Base-by-base conservation (phyloP, 1,140 invertebrate genomes). In the Neocloeon triangulifer region DNA sequence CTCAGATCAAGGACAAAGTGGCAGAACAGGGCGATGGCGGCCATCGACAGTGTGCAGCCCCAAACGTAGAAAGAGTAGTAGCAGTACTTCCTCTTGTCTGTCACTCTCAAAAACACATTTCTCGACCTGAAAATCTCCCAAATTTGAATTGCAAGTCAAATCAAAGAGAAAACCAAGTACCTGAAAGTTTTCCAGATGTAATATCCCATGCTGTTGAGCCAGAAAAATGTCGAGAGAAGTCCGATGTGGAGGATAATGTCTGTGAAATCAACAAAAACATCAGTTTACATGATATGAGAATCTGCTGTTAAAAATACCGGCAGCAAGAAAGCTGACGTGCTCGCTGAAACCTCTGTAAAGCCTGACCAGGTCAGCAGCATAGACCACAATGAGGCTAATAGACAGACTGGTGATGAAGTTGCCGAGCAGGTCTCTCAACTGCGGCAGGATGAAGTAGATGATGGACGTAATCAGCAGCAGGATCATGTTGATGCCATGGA, bases 151-250 rank as follows among this genome's bases (percentile, higher is more conserved):
- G 7, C 12, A 27, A 27, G n/a, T 2, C n/a, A 6, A 6, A 25
- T 34, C 22, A 7, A 26, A 32, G 20, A 13, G 15, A n/a, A n/a
- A n/a, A n/a, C 33, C 21, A 30, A 13, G 16, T 56, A 69, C 68
- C 61, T 66, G 41, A 81, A 81, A 1, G 73, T 80, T 48, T 72
- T 78, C 77, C 77, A 82, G 25, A 82, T 73, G 45, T 80, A 81
- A 48, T 76, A 82, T 25, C 75, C 76, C 32, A 79, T 62, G 41
- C 73, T 74, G 41, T 75, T 80, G 0, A 84, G 51, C 78, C 78
- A 84, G 41, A 81, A 79, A 51, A 80, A 81, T 18, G 75, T 71
- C 9, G 66, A 73, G 22, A 81, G 43, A 25, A 79, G 49, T 39
- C 71, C 73, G 14, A 75, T 57, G 41, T 75, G 78, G 32, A 74